Conservation (phyloP, 1,140 invertebrate genomes). For the Drosophila ohnishii region DNA sequence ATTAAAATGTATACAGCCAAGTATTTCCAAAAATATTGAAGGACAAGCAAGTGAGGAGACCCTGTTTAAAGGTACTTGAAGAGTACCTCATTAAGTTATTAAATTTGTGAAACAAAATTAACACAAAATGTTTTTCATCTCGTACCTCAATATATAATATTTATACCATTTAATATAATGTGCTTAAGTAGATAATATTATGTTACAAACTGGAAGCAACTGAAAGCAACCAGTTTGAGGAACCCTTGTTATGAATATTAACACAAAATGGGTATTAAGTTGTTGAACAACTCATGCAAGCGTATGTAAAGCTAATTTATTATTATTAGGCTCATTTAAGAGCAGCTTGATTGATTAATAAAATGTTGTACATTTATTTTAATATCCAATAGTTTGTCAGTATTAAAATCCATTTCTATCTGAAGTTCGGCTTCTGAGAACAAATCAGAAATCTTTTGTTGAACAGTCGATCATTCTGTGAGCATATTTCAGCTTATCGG, state of each 20-base stretch:
- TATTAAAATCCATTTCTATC: background rate
- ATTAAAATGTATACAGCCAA: background rate
- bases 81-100: constrained; percentile 18
- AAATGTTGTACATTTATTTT: background rate
- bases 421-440: background rate
- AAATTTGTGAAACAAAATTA: constrained; percentile 17
- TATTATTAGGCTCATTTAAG: background rate
- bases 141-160: constrained; percentile 4
- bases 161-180: constrained; percentile 12
- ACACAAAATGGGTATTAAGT: constrained; percentile 4
- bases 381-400: background rate
- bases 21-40: background rate
- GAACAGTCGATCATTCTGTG: constrained; percentile 42
- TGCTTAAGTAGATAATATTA: constrained; percentile 11
- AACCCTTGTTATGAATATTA: constrained; percentile 13
- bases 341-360: background rate
- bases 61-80: background rate
- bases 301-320: background rate
- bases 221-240: constrained; percentile 4
- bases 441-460: constrained; percentile 14
- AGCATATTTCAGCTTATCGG: constrained; percentile 60
- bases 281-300: background rate
- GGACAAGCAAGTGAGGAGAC: background rate
- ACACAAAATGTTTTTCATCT: constrained; percentile 12
- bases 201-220: background rate